Base-by-base conservation (phyloP, 2,888 invertebrate genomes). In the Athalia rosae region DNA sequence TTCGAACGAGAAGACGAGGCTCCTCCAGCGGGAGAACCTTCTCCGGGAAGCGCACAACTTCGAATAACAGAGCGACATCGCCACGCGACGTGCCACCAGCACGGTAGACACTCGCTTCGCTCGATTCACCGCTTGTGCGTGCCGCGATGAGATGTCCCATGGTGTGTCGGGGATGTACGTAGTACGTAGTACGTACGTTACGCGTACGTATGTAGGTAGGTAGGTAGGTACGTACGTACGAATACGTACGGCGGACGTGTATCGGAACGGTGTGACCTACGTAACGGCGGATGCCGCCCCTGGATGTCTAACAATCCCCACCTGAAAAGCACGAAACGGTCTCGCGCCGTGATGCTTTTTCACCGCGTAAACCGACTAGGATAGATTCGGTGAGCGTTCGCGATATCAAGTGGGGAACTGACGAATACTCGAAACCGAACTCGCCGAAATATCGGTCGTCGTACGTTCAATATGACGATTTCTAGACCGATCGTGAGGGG, bases 221-320 rank as follows among this genome's bases (percentile, higher is more conserved):
- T n/a, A n/a, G n/a, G n/a, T n/a, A n/a, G n/a, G n/a, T n/a, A n/a
- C n/a, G n/a, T n/a, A 28, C 61, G 15, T 4, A 15, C 9, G 15
- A 61, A 61, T 61, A 48, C n/a, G 66, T 66, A 9, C 41, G 47
- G 47, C 13, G 4, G 6, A 7, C 9, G n/a, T n/a, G n/a, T 59
- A 11, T 6, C 9, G 66, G 76, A 28, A 77, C 71, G 74, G 79
- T 76, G 73, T 77, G 74, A 73, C 53, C 74, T 62, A 63, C 61
- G 80, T 80, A 80, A 80, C 79, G 79, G 79, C 79, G 79, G 79
- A 71, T 66, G 43, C 77, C 71, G 78, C 74, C 78, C 76, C 79
- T 58, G 43, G 45, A 8, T n/a, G 9, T 58, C 11, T 28, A 11
- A 53, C n/a, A 45, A 11, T 13, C 41, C 45, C 71, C 58, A 8